Conservation (phyloP, 2,888 invertebrate species). For the Leptarthrus brevirostris region DNA sequence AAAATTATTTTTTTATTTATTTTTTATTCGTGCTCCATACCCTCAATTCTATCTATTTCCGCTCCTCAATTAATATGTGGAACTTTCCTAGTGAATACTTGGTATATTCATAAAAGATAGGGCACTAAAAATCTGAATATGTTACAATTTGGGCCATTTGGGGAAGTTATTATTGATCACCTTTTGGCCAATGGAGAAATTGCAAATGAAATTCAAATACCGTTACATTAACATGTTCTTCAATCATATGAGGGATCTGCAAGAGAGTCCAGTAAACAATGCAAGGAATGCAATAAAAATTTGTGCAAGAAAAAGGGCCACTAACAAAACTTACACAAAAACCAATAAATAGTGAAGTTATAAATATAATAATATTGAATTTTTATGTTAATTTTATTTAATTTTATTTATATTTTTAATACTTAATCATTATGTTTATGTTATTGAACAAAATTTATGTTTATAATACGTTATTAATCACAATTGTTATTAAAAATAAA, state of each 20-base stretch:
- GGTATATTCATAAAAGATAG: too few relatives aligned
- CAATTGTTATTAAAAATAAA: constrained; percentile 26
- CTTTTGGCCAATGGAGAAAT: constrained; percentile 46
- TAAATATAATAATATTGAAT: constrained; percentile 19
- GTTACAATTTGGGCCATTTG: too few relatives aligned
- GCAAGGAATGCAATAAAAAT: constrained; percentile 51
- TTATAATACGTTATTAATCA: constrained; percentile 29
- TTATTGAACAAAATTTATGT: constrained; percentile 16
- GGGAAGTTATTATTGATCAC: constrained; percentile 34
- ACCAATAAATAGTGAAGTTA: constrained; percentile 27
- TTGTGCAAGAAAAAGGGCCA: constrained; percentile 49
- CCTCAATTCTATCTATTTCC: too few relatives aligned
- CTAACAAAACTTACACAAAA: constrained; percentile 26
- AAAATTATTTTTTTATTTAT: too few relatives aligned
- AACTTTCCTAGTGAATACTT: too few relatives aligned
- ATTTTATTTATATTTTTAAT: constrained; percentile 11
- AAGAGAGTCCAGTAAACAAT: constrained; percentile 51
- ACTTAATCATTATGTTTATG: constrained; percentile 1
- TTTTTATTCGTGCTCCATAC: too few relatives aligned
- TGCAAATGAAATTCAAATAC: constrained; percentile 15
- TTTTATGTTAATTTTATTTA: constrained; percentile 25
- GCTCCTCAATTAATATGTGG: too few relatives aligned
- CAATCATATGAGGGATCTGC: constrained; percentile 51
- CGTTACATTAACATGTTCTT: constrained; percentile 50
- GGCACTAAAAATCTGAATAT: too few relatives aligned